phyloP scores from a whole-genome alignment of 1,140 invertebrate genomes.

The Drosophila varians region DNA sequence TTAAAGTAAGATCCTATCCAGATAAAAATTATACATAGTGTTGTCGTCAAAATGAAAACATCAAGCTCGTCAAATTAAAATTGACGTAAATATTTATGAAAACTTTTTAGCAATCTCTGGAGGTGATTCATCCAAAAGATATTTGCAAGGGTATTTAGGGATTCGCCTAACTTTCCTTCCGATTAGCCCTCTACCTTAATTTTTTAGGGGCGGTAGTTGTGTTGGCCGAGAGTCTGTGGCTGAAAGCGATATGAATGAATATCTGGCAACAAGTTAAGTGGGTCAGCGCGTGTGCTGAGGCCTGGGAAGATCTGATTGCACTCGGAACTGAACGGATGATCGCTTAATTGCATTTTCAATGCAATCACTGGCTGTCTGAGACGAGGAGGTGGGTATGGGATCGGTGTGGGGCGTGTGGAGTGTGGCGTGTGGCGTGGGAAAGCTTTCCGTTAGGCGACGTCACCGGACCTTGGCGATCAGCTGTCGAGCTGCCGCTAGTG shows the following conservation, averaged over 20 bases:
- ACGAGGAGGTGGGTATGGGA: not conserved
- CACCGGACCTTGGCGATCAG: constrained; percentile 66
- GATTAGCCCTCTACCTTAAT: not conserved
- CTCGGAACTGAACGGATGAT: constrained; percentile 16
- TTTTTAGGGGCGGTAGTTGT: constrained; percentile 23
- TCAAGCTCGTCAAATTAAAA: too few species aligned
- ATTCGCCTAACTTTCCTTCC: not conserved
- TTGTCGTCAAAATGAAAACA: too few species aligned
- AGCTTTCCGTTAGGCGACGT: constrained; percentile 72
- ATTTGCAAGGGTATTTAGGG: constrained; percentile 6
- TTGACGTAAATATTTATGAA: too few species aligned
- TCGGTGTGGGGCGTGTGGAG: not conserved
- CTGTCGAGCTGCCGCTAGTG: constrained; percentile 47
- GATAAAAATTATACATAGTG: too few species aligned
- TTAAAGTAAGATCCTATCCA: too few species aligned
- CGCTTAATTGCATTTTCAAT: constrained; percentile 66
- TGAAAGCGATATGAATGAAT: constrained; percentile 62
- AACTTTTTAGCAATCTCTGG: too few species aligned
- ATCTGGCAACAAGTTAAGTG: constrained; percentile 50
- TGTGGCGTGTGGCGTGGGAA: constrained; percentile 15
- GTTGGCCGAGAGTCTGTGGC: constrained; percentile 25
- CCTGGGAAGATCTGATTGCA: constrained; percentile 42
- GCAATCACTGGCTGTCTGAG: constrained; percentile 21
- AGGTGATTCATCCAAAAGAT: not conserved
- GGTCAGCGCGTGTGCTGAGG: constrained; percentile 62